Percentiles rank a stretch among this genome's conserved stretches.
phyloP scores from a whole-genome alignment of 2,797 vertebrate genomes.

The Lepidocolaptes lacrymiger region DNA sequence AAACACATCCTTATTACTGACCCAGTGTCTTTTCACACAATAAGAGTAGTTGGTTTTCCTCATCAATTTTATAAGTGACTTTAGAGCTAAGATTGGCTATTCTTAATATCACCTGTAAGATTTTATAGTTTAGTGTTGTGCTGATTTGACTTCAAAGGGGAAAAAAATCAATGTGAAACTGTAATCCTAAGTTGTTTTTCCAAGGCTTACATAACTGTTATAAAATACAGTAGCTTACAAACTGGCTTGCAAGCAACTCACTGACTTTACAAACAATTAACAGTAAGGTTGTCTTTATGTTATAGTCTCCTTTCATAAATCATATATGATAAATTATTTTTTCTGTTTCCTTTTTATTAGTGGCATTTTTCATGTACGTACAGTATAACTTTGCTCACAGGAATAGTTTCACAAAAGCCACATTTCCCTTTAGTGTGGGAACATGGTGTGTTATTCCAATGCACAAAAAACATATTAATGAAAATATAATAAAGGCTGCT shows the following conservation, averaged over 20 bases:
- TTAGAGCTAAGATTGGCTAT: not conserved
- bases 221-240: not conserved
- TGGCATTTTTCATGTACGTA: not conserved
- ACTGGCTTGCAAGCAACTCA: not conserved
- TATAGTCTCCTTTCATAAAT: not conserved
- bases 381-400: not conserved
- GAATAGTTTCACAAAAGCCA: not conserved
- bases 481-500: not conserved
- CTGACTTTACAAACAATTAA: not conserved
- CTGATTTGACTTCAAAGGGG: not conserved
- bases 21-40: not conserved
- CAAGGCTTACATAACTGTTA: not conserved
- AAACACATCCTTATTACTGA: not conserved
- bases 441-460: not conserved
- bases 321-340: not conserved
- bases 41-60: not conserved
- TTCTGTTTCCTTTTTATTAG: not conserved
- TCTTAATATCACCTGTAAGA: not conserved
- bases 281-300: not conserved
- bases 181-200: not conserved
- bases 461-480: not conserved
- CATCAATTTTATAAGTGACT: not conserved
- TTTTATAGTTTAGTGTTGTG: not conserved
- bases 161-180: not conserved
- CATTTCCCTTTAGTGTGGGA: not conserved